Conservation (phyloP, 2,888 invertebrate genomes). For the Nomada ruficornis region DNA sequence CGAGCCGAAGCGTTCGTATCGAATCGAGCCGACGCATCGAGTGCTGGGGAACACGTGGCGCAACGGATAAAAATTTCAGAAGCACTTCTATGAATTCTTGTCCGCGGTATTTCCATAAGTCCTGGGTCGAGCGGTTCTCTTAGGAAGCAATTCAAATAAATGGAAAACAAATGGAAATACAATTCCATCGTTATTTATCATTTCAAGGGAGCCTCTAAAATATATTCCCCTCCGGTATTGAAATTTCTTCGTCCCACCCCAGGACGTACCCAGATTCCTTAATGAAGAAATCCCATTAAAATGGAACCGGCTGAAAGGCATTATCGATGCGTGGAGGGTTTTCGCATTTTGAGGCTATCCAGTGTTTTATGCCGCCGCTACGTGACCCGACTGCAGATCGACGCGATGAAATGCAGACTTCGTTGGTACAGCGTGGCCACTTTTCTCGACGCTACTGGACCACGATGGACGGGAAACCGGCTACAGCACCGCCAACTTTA, state of each 20-base stretch:
- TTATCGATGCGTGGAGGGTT: slow-evolving; percentile 38
- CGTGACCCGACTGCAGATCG: slow-evolving; percentile 33
- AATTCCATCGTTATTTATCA: neutral
- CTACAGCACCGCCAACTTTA: slow-evolving; percentile 34
- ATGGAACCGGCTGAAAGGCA: neutral
- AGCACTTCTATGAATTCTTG: neutral
- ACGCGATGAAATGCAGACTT: slow-evolving; percentile 24
- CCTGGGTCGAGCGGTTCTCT: neutral
- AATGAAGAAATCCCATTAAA: slow-evolving; percentile 8
- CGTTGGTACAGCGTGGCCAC: neutral
- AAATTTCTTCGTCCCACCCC: neutral
- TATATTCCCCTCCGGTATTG: neutral
- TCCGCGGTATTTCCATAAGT: neutral
- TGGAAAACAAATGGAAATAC: no score
- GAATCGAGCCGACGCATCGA: slow-evolving; percentile 18
- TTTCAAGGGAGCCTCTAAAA: neutral
- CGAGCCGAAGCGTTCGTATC: neutral
- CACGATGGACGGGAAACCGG: slow-evolving; percentile 22
- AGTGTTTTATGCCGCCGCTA: slow-evolving; percentile 34
- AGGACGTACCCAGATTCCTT: neutral
- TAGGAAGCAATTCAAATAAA: neutral
- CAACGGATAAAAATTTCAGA: slow-evolving; percentile 15
- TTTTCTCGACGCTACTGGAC: slow-evolving; percentile 26
- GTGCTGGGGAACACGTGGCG: neutral
- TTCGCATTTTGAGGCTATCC: slow-evolving; percentile 27